phyloP scores from a whole-genome alignment of 2,113 vertebrate genomes.

The Carassius gibelio region DNA sequence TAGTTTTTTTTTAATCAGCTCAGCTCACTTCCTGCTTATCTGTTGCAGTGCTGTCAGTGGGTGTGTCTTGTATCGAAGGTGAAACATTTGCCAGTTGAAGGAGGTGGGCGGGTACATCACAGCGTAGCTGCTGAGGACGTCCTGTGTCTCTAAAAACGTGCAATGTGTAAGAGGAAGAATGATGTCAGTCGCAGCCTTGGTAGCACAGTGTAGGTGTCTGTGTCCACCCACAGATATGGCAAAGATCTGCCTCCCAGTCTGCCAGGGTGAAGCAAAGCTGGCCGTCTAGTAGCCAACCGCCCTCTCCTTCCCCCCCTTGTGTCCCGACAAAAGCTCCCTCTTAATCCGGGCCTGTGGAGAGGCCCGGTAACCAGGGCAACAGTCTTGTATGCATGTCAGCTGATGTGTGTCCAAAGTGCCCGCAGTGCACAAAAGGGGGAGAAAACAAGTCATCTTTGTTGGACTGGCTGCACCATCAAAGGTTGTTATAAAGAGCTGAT shows the following conservation, averaged over 20 bases:
- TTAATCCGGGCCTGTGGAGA: constrained; percentile 69
- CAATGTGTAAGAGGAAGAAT: constrained; percentile 51
- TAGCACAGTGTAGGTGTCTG: constrained; percentile 66
- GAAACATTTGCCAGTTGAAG: constrained; percentile 9
- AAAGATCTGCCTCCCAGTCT: neutral
- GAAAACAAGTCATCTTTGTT: constrained; percentile 56
- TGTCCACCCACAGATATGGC: constrained; percentile 59
- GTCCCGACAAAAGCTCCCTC: constrained; percentile 38
- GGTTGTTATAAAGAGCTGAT: constrained; percentile 49
- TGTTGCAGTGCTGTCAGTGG: constrained; percentile 9
- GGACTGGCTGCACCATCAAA: constrained; percentile 55
- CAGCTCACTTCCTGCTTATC: neutral
- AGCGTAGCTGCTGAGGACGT: constrained; percentile 49
- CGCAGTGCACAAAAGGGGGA: constrained; percentile 45
- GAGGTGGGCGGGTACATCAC: constrained; percentile 59
- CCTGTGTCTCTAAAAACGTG: constrained; percentile 28
- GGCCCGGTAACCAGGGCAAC: constrained; percentile 73
- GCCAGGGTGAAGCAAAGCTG: constrained; percentile 11
- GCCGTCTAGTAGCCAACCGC: neutral
- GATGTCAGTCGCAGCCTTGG: constrained; percentile 65
- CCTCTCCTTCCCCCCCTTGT: neutral
- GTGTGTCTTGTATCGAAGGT: neutral
- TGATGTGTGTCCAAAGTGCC: constrained; percentile 56
- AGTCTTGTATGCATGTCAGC: constrained; percentile 58
- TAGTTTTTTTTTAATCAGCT: neutral